phyloP scores from a whole-genome alignment of 2,797 vertebrate genomes.

The Petrocephalus sullivani region DNA sequence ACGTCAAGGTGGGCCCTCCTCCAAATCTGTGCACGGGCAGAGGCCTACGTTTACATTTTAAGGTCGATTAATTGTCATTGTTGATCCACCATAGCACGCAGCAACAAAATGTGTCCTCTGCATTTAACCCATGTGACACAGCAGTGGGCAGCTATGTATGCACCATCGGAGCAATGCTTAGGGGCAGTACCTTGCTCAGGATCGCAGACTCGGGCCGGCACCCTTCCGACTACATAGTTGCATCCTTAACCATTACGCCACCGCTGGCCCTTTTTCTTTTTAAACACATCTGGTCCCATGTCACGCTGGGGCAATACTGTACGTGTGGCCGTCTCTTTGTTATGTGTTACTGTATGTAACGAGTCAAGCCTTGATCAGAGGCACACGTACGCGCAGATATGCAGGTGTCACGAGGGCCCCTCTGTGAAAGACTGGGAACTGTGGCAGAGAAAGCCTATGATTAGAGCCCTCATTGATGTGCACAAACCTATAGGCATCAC shows the following conservation, averaged over 20 bases:
- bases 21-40: not conserved
- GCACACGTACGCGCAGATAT: not conserved
- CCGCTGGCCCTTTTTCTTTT: no score
- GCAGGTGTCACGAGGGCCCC: not conserved
- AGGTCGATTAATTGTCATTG: no score
- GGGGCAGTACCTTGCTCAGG: no score
- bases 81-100: no score
- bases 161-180: no score
- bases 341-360: not conserved
- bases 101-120: no score
- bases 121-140: no score
- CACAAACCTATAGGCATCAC: not conserved
- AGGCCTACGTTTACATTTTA: no score
- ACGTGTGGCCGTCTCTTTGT: not conserved
- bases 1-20: conserved; percentile 79
- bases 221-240: no score
- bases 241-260: no score
- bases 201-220: no score
- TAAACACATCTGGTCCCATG: not conserved
- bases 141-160: no score
- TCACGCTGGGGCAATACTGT: not conserved
- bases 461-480: not conserved
- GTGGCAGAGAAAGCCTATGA: not conserved
- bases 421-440: not conserved
- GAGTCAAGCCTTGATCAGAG: not conserved